Percentiles rank a stretch among this genome's conserved stretches.
These are phyloP conservation scores for Orycteropus afer DNA, from an alignment of 2,113 vertebrate genomes.

Conservation along the genomic window DNA sequence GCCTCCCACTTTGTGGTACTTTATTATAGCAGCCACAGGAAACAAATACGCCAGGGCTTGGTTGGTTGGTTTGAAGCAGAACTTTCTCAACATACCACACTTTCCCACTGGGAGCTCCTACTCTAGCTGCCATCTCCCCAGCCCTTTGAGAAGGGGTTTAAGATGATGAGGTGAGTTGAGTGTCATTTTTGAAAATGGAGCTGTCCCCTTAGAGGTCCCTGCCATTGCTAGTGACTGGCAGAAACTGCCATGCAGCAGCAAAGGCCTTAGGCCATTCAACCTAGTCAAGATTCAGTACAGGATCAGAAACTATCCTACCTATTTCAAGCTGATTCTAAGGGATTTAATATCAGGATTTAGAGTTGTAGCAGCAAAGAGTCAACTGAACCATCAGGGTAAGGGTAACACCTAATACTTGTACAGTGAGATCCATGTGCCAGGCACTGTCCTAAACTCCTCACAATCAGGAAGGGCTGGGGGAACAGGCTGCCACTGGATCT, in stretches of 20 bases:
- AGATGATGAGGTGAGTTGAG: background rate
- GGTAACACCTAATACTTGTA: background rate
- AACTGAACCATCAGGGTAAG: background rate
- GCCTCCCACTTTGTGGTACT: no score
- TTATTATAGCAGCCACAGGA: no score
- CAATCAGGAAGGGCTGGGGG: background rate
- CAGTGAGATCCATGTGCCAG: background rate
- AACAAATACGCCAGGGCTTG: background rate
- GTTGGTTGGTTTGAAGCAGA: background rate
- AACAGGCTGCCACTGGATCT: background rate
- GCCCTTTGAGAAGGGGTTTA: background rate
- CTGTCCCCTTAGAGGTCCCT: background rate
- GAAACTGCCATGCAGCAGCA: background rate
- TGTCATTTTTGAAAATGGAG: background rate
- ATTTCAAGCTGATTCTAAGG: background rate
- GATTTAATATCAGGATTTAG: background rate
- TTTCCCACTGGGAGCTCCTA: background rate
- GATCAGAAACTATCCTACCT: background rate
- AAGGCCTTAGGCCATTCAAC: background rate
- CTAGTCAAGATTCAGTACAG: background rate
- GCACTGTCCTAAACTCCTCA: background rate
- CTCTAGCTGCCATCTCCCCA: background rate
- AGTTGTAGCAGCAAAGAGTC: background rate
- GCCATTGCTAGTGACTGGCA: background rate
- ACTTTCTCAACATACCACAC: background rate